phyloP scores from a whole-genome alignment of 2,797 vertebrate genomes.

The Coilia nasus region DNA sequence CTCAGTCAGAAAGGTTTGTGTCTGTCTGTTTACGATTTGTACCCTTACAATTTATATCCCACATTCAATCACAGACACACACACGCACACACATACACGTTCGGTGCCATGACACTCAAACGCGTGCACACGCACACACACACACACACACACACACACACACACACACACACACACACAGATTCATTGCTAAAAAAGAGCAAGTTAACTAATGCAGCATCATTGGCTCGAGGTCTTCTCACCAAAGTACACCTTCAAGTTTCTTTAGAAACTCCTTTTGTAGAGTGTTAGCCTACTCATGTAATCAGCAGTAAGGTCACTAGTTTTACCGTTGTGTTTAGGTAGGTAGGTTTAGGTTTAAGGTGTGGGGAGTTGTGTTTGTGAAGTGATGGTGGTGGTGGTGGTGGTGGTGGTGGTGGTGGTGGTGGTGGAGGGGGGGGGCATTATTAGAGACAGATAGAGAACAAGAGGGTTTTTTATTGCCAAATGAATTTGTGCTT shows the following conservation, averaged over 20 bases:
- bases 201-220: neutral
- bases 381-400: neutral
- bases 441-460: neutral
- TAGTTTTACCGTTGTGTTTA: neutral
- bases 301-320: neutral
- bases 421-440: neutral
- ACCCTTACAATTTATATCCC: neutral
- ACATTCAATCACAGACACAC: neutral
- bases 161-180: neutral
- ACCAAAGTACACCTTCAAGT: neutral
- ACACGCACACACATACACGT: neutral
- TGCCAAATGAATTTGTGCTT: constrained; percentile 40
- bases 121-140: neutral
- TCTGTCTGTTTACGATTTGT: neutral
- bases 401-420: neutral
- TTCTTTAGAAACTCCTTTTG: neutral
- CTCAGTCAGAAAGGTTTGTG: constrained; percentile 42
- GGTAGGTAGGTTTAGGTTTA: neutral
- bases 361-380: no score
- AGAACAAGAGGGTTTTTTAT: constrained; percentile 35
- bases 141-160: neutral
- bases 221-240: neutral
- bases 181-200: neutral
- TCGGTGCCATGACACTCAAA: no score
- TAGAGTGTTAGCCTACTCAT: neutral